Evolutionary conservation across 1,140 invertebrate genomes (phyloP).

Genomic region (Euwallacea fornicatus): DNA sequence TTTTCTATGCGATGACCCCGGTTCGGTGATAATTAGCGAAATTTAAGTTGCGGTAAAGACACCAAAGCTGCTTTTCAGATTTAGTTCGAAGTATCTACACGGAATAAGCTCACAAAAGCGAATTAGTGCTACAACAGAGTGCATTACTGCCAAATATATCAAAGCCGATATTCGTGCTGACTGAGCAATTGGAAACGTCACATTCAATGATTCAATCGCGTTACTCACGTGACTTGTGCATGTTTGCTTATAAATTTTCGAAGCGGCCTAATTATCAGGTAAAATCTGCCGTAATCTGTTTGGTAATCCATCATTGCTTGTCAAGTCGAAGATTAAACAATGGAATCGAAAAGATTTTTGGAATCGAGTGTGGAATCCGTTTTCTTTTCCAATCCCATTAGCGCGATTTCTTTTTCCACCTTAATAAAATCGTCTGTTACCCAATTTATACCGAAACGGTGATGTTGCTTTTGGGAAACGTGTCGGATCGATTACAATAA

Average conservation of each 20-base stretch:
- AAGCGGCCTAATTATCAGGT: neutral
- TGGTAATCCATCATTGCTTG: neutral
- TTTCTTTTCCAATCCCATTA: constrained; percentile 5
- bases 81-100: neutral
- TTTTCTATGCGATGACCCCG: neutral
- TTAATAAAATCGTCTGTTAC: constrained; percentile 20
- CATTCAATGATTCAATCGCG: neutral
- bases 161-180: neutral
- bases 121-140: too few species aligned
- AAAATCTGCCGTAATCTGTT: neutral
- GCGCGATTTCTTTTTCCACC: neutral
- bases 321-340: too few species aligned
- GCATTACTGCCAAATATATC: too few species aligned
- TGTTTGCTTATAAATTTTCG: constrained; percentile 1
- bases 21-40: neutral
- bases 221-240: neutral
- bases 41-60: neutral
- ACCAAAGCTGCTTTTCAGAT: neutral
- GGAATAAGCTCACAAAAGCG: neutral
- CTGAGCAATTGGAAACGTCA: neutral
- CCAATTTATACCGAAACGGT: constrained; percentile 12
- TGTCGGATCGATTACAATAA: constrained; percentile 23
- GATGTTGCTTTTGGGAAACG: constrained; percentile 15
- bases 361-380: neutral
- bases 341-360: too few species aligned